Evolutionary conservation across 1,140 invertebrate genomes (phyloP).

Genomic region (Nebria ingens): DNA sequence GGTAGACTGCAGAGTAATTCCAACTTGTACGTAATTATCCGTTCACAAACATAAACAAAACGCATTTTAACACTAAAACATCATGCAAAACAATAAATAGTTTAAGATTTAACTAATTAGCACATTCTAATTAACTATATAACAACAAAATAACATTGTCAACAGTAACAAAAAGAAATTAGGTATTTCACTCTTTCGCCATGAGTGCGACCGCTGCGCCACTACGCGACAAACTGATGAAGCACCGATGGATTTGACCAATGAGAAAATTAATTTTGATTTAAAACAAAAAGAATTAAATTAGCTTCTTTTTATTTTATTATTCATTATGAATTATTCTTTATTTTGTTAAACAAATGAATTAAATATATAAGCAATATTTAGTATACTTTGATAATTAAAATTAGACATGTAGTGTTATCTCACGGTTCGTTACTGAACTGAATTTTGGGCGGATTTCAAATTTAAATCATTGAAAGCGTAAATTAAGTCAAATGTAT

Average conservation of each 20-base stretch:
- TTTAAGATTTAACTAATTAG: conserved; percentile 7
- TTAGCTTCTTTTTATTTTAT: too few relatives aligned
- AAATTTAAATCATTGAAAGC: too few relatives aligned
- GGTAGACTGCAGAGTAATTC: conserved; percentile 6
- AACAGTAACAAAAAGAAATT: conserved; percentile 13
- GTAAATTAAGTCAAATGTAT: too few relatives aligned
- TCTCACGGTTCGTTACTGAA: too few relatives aligned
- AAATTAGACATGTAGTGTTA: too few relatives aligned
- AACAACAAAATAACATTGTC: conserved; percentile 13
- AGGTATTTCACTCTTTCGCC: conserved; percentile 3
- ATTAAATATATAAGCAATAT: too few relatives aligned
- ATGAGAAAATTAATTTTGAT: too few relatives aligned
- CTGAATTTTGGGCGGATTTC: too few relatives aligned
- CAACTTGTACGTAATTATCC: background rate
- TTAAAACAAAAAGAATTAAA: too few relatives aligned
- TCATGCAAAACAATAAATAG: conserved; percentile 2
- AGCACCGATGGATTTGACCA: background rate
- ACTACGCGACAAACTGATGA: background rate
- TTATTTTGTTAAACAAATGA: too few relatives aligned
- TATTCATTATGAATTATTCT: too few relatives aligned
- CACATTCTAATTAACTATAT: conserved; percentile 8
- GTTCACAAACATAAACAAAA: conserved; percentile 6
- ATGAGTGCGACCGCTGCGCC: conserved; percentile 5
- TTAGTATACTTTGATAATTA: too few relatives aligned
- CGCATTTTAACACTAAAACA: conserved; percentile 12